Evolutionary conservation across 2,888 invertebrate genomes (phyloP).

Genomic region (Abscondita cerata): DNA sequence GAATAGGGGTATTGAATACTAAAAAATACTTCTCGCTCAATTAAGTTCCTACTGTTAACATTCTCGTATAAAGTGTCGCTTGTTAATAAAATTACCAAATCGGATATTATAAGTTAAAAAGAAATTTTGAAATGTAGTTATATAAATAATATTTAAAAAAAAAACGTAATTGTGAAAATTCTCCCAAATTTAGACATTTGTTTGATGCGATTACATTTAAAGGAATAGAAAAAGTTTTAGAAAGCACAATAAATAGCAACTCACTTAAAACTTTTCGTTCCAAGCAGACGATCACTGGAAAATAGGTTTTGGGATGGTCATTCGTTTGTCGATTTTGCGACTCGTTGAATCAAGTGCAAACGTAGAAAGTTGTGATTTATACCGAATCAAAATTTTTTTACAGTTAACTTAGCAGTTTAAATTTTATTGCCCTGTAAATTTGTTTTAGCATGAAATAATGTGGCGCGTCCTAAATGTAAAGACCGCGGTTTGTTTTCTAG

Average conservation of each 20-base stretch:
- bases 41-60: background rate
- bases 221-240: background rate
- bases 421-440: background rate
- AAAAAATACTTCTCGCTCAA: background rate
- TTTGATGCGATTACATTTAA: background rate
- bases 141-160: too few species aligned
- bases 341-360: slow-evolving; percentile 14
- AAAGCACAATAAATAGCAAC: slow-evolving; percentile 8
- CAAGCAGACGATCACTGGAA: slow-evolving; percentile 7
- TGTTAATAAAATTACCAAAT: too few species aligned
- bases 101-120: too few species aligned
- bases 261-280: slow-evolving; percentile 11
- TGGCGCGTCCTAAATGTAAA: too few species aligned
- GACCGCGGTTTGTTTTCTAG: too few species aligned
- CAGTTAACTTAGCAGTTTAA: background rate
- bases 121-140: too few species aligned
- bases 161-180: background rate
- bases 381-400: slow-evolving; percentile 1
- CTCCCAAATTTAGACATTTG: background rate
- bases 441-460: background rate
- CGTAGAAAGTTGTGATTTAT: slow-evolving; percentile 10
- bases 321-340: slow-evolving; percentile 9
- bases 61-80: slow-evolving; percentile 1
- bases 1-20: background rate
- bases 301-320: slow-evolving; percentile 9